Percentiles rank a stretch among this genome's conserved stretches.
phyloP scores from a whole-genome alignment of 2,888 invertebrate genomes.

The Dynastes tityus region DNA sequence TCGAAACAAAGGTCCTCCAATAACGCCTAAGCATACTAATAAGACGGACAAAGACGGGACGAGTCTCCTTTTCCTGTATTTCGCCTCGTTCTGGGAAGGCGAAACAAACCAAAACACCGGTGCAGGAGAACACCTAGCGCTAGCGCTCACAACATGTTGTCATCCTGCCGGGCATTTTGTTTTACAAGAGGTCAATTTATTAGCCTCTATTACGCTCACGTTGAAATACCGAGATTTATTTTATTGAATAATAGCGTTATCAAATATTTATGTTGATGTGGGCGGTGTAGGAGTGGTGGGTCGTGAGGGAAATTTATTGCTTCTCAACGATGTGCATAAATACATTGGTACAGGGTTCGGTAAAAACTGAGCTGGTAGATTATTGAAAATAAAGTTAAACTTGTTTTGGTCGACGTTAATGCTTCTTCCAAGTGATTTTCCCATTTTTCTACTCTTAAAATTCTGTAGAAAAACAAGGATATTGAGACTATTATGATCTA shows the following conservation, averaged over 20 bases:
- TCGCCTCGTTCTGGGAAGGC: background rate
- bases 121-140: slow-evolving; percentile 26
- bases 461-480: no score
- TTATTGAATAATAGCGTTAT: slow-evolving; percentile 2
- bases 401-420: no score
- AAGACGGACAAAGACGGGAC: background rate
- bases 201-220: slow-evolving; percentile 25
- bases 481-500: no score
- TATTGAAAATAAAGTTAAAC: no score
- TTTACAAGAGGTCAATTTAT: slow-evolving; percentile 39
- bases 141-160: slow-evolving; percentile 40
- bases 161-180: slow-evolving; percentile 24
- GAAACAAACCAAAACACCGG: slow-evolving; percentile 18
- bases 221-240: slow-evolving; percentile 25
- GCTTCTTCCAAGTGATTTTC: no score
- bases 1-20: background rate
- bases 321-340: background rate
- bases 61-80: background rate
- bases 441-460: no score
- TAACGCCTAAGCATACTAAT: background rate
- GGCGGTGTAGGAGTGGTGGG: background rate
- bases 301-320: background rate
- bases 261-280: slow-evolving; percentile 19
- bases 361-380: no score
- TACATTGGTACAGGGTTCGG: no score